Evolutionary conservation across 2,888 invertebrate genomes (phyloP), one percentile per base, ranked within the genome.

Genomic region (Amphipyra tragopoginis): DNA sequence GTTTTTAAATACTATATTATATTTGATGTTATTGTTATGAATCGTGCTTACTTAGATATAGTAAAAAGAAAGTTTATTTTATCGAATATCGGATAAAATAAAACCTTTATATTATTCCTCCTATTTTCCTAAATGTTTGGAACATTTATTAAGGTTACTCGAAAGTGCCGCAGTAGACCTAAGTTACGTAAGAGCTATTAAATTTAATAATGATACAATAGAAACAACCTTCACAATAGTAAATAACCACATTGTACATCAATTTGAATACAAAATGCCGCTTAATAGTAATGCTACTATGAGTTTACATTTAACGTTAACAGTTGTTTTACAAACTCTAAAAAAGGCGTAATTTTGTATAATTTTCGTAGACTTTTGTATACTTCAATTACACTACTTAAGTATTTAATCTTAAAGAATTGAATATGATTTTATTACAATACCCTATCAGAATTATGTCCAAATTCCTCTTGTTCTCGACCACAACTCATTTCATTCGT

Each of bases 191-290:
- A 75, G 56, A 21, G 54, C 70, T 75, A 69, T 71, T 65, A 70
- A 70, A 68, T 67, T 50, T 64, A 75, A 71, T 69, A 62, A 71
- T 47, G 51, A 53, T 62, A 75, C 59, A 62, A 65, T 65, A 54
- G 47, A 69, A 69, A 71, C 9, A 64, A 71, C 73, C 65, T 80
- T 78, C 64, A 78, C 63, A 62, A 71, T 58, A 67, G 59, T 50
- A 75, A 75, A 75, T 57, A 73, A 71, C 69, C 66, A 61, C 59
- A 67, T 69, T 69, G 57, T 69, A 71, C 57, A 60, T 62, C 71
- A 73, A 77, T 79, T 75, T 80, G 75, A 79, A 77, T 71, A 73
- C 60, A 53, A 65, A 80, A 73, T 77, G 54, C 50, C 44, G 45
- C 45, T 56, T 60, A 53, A 58, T 29, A 33, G n/a, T 33, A 45